Percentiles rank a stretch among this genome's conserved stretches.
Evolutionary conservation across 2,113 vertebrate species (phyloP).

Genomic region (Zosterops lateralis): DNA sequence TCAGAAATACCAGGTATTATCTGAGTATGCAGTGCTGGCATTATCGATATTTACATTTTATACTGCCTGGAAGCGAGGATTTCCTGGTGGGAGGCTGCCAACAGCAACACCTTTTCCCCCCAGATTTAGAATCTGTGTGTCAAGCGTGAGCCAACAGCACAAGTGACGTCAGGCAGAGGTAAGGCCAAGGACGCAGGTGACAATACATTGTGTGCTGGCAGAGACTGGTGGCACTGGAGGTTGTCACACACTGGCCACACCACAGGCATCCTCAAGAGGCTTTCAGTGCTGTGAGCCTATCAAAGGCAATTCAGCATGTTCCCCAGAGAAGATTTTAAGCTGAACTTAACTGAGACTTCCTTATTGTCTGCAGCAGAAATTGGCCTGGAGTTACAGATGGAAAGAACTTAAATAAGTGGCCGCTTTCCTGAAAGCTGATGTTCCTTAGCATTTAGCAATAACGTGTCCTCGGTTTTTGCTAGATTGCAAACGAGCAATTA

Average conservation of each 20-base stretch:
- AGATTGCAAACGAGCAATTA: constrained; percentile 75
- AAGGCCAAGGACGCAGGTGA: neutral
- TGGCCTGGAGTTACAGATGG: constrained; percentile 36
- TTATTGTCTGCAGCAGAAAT: constrained; percentile 20
- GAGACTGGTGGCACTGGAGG: neutral
- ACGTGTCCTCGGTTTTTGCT: constrained; percentile 66
- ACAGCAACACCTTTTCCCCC: neutral
- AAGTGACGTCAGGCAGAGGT: neutral
- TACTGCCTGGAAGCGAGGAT: neutral
- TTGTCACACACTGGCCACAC: neutral
- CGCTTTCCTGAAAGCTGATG: constrained; percentile 48
- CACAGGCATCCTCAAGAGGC: neutral
- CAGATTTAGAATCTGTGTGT: neutral
- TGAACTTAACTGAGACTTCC: neutral
- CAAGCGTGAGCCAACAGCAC: neutral
- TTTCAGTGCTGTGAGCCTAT: neutral
- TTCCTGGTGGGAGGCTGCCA: neutral
- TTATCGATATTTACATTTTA: constrained; percentile 27
- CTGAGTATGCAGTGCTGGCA: neutral
- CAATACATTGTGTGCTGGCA: rapidly evolving
- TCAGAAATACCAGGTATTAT: constrained; percentile 33
- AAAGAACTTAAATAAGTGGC: constrained; percentile 47
- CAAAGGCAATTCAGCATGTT: neutral
- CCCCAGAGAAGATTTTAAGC: neutral
- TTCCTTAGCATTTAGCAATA: constrained; percentile 67